Percentiles rank a stretch among this genome's conserved stretches.
These are phyloP conservation scores for Platyrinchus mystaceus DNA, from an alignment of 2,797 vertebrate species.

Conservation along the genomic window DNA sequence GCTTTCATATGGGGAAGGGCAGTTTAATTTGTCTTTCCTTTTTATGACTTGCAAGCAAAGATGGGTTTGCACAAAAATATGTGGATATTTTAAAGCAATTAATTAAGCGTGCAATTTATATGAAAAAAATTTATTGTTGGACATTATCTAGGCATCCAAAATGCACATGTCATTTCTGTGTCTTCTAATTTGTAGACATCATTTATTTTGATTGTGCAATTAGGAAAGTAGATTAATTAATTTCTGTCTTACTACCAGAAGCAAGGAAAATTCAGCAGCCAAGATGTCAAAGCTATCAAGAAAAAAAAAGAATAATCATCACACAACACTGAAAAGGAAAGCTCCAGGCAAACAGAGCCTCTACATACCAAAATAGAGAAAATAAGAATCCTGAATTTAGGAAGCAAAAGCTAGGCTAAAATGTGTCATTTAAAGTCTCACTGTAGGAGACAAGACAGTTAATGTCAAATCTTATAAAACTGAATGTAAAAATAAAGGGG, in stretches of 20 bases:
- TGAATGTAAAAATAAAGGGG: not conserved
- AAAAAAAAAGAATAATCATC: conserved; percentile 1
- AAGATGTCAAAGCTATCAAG: conserved; percentile 40
- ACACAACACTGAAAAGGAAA: not conserved
- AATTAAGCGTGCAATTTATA: conserved; percentile 74
- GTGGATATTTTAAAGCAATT: conserved; percentile 61
- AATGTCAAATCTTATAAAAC: not conserved
- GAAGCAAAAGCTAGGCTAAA: not conserved
- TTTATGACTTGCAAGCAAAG: conserved; percentile 44
- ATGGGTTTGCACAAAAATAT: conserved; percentile 63
- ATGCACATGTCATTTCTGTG: conserved; percentile 63
- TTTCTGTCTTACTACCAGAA: conserved; percentile 59
- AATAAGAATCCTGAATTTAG: not conserved
- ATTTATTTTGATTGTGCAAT: conserved; percentile 77
- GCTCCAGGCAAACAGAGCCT: not conserved
- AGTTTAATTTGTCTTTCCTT: conserved; percentile 69
- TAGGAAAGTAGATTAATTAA: conserved; percentile 76
- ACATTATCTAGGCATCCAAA: conserved; percentile 69
- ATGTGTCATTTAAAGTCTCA: not conserved
- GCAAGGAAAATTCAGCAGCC: conserved; percentile 62
- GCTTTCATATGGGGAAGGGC: conserved; percentile 21
- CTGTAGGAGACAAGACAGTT: not conserved
- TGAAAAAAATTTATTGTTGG: conserved; percentile 66
- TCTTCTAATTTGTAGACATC: conserved; percentile 69
- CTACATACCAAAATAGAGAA: not conserved